Conservation (phyloP, 2,113 vertebrate species). For the Harpagus bidentatus region DNA sequence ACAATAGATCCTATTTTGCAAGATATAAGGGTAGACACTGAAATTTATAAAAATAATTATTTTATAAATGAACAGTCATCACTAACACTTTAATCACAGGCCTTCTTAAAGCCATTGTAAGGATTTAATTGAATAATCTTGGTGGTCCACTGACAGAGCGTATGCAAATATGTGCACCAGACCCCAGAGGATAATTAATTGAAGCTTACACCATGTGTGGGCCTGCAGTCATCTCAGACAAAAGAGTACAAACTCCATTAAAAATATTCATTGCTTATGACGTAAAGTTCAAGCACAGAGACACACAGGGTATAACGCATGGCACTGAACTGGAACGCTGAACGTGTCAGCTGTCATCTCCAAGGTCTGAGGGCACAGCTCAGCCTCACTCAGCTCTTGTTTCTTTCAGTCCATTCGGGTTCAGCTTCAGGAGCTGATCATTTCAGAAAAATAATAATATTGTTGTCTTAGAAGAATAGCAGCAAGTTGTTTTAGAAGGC, state of each 20-base stretch:
- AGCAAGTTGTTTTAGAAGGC: not conserved
- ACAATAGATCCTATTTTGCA: not conserved
- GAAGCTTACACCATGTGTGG: slow-evolving; percentile 12
- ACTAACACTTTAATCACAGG: not conserved
- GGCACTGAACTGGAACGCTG: not conserved
- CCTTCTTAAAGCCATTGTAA: not conserved
- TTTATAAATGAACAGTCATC: not conserved
- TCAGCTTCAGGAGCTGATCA: not conserved
- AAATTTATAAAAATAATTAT: not conserved
- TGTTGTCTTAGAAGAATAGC: not conserved
- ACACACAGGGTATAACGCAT: not conserved
- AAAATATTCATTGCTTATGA: slow-evolving; percentile 24
- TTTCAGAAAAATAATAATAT: not conserved
- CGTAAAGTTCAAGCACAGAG: not conserved
- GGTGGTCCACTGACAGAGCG: not conserved
- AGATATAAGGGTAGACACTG: not conserved
- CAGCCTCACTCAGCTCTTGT: not conserved
- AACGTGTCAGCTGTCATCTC: not conserved
- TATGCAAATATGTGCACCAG: not conserved
- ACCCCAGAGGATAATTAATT: slow-evolving; percentile 17
- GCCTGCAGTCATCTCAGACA: slow-evolving; percentile 39
- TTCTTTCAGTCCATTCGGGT: not conserved
- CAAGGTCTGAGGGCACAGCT: not conserved
- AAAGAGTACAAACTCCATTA: slow-evolving; percentile 9
- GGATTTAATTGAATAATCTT: slow-evolving; percentile 25